Evolutionary conservation across 2,888 invertebrate genomes (phyloP).

Genomic region (Scaptomyza parva): DNA sequence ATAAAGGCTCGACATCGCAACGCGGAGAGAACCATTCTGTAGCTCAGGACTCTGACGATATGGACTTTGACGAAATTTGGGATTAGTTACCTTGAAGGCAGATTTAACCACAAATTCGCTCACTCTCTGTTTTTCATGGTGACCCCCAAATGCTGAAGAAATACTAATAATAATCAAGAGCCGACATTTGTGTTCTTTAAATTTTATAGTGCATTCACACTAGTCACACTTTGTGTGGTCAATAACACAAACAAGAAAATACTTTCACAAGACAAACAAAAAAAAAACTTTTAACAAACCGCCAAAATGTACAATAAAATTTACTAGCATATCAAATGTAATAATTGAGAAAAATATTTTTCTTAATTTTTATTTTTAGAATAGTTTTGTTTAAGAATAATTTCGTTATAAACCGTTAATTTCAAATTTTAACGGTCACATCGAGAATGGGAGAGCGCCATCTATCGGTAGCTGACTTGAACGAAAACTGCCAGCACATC

Average conservation of each 20-base stretch:
- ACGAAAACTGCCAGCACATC: conserved; percentile 7
- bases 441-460: neutral
- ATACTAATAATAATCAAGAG: neutral
- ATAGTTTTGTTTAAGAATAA: neutral
- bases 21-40: neutral
- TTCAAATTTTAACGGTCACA: neutral
- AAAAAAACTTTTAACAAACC: neutral
- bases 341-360: neutral
- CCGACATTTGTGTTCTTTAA: neutral
- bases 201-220: neutral
- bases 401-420: neutral
- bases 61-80: neutral
- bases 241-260: neutral
- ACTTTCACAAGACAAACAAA: neutral
- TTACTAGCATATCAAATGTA: neutral
- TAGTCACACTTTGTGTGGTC: neutral
- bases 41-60: neutral
- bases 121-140: too few species aligned
- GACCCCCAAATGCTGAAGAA: neutral
- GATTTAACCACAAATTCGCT: neutral
- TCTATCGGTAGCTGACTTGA: neutral
- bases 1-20: neutral
- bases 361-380: neutral
- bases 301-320: conserved; percentile 1
- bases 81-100: neutral